Conservation (phyloP, 2,797 vertebrate species). For the Protosalanx chinensis region DNA sequence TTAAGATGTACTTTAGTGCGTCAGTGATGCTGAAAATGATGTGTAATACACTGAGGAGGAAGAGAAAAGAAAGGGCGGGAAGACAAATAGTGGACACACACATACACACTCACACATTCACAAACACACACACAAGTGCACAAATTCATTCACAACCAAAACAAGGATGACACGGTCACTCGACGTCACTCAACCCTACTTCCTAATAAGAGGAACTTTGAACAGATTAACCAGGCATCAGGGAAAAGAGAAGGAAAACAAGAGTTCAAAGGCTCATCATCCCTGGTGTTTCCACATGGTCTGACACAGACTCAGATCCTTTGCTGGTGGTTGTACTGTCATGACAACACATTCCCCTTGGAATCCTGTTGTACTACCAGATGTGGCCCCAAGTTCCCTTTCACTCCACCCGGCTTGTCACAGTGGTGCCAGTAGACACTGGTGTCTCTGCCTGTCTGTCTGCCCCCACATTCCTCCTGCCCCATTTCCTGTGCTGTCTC, state of each 20-base stretch:
- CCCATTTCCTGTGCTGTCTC: neutral
- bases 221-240: too few species aligned
- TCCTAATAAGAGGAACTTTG: too few species aligned
- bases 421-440: slow-evolving; percentile 3
- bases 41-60: neutral
- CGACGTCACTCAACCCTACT: too few species aligned
- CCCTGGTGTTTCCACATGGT: too few species aligned
- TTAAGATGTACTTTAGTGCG: neutral
- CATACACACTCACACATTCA: neutral
- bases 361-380: neutral
- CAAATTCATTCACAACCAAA: neutral
- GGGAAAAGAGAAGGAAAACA: too few species aligned
- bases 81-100: too few species aligned
- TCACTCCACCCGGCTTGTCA: neutral
- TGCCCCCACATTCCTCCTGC: neutral
- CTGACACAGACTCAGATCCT: too few species aligned
- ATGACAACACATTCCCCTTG: neutral
- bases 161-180: neutral
- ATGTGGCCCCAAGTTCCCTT: too few species aligned
- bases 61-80: too few species aligned
- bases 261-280: too few species aligned
- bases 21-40: neutral
- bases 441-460: neutral
- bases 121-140: slow-evolving; percentile 22
- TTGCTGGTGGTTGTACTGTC: neutral